Evolutionary conservation across 2,888 invertebrate genomes (phyloP).

Genomic region (Eledone cirrhosa): DNA sequence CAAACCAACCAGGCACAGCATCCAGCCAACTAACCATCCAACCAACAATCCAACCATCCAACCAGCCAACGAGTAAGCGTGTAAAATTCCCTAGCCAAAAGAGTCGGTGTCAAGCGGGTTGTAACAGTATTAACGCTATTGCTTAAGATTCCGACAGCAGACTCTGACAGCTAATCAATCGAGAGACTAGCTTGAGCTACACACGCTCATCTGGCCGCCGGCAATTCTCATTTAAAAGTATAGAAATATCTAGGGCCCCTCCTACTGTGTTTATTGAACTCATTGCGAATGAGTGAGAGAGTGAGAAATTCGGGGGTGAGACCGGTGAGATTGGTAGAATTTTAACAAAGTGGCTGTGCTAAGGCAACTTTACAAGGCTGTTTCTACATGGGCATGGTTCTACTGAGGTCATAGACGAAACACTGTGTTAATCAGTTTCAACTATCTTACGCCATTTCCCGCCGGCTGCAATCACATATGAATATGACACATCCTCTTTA

Average conservation of each 20-base stretch:
- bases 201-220: slow-evolving; percentile 1
- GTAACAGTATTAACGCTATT: slow-evolving; percentile 23
- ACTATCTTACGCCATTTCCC: slow-evolving; percentile 1
- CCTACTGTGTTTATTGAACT: slow-evolving; percentile 28
- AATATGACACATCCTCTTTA: slow-evolving; percentile 26
- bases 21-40: no score
- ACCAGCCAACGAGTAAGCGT: no score
- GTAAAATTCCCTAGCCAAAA: slow-evolving; percentile 18
- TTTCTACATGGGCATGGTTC: slow-evolving; percentile 11
- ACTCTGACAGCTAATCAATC: slow-evolving; percentile 26
- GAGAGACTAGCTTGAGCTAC: slow-evolving; percentile 15
- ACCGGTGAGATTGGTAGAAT: slow-evolving; percentile 20
- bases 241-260: slow-evolving; percentile 26
- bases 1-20: no score
- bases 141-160: slow-evolving; percentile 23
- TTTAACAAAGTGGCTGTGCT: slow-evolving; percentile 28
- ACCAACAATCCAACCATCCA: no score
- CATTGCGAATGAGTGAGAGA: slow-evolving; percentile 19
- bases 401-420: not conserved
- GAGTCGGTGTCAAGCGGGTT: slow-evolving; percentile 21
- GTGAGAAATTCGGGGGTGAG: not conserved
- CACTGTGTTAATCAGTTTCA: slow-evolving; percentile 23
- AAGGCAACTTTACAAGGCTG: slow-evolving; percentile 23
- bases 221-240: slow-evolving; percentile 30
- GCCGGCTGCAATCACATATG: slow-evolving; percentile 21